Conservation (phyloP, 2,888 invertebrate species). For the Hypomecis punctinalis region DNA sequence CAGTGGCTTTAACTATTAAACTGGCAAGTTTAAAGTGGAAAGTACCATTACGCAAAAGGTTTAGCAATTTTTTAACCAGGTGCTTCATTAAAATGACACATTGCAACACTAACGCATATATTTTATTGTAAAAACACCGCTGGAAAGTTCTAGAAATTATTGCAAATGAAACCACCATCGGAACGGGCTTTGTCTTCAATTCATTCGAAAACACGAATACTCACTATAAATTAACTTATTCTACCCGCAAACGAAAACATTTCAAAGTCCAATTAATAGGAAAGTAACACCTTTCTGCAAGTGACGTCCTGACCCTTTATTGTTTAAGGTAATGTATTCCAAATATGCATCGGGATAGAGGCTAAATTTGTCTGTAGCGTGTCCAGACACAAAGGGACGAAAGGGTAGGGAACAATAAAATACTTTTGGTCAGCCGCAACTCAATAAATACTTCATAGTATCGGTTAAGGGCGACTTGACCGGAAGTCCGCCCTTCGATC, state of each 20-base stretch:
- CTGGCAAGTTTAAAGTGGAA: background rate
- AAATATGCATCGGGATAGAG: conserved; percentile 42
- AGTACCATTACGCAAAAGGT: background rate
- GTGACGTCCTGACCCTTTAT: conserved; percentile 47
- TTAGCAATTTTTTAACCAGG: conserved; percentile 4
- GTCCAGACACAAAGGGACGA: conserved; percentile 55
- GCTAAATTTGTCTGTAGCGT: conserved; percentile 40
- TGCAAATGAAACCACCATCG: conserved; percentile 11
- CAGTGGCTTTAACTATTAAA: background rate
- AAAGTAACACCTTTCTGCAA: conserved; percentile 67
- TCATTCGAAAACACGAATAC: conserved; percentile 34
- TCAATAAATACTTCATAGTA: conserved; percentile 85
- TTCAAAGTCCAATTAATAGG: conserved; percentile 73
- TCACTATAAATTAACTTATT: conserved; percentile 60
- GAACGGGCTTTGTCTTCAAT: conserved; percentile 29
- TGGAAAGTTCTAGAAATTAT: conserved; percentile 5
- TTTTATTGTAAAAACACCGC: conserved; percentile 15
- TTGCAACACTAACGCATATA: conserved; percentile 6
- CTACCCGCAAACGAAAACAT: conserved; percentile 68
- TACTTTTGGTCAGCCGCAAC: conserved; percentile 81
- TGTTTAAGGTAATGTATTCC: conserved; percentile 42
- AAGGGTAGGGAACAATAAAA: conserved; percentile 81
- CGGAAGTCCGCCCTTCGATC: conserved; percentile 81
- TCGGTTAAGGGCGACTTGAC: conserved; percentile 78
- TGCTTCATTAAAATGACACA: conserved; percentile 11